Evolutionary conservation across 2,113 vertebrate species (phyloP).

Genomic region (Himantopus leucocephalus): DNA sequence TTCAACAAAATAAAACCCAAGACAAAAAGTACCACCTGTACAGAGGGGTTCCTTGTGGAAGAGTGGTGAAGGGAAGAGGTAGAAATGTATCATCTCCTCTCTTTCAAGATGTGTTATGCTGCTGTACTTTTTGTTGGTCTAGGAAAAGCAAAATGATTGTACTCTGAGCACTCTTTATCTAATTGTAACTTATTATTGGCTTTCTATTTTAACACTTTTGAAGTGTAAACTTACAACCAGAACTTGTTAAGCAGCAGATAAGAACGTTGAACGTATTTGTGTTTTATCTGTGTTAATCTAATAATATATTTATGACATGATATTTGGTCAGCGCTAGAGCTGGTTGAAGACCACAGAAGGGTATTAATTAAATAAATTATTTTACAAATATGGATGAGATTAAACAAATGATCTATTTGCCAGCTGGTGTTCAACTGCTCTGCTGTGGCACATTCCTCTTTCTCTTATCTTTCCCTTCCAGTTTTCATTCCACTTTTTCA

Average conservation of each 20-base stretch:
- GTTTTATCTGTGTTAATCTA: background rate
- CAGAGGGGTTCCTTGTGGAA: background rate
- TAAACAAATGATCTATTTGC: background rate
- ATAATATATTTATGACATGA: background rate
- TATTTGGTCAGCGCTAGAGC: background rate
- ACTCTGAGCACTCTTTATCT: background rate
- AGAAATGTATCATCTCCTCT: background rate
- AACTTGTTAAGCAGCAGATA: background rate
- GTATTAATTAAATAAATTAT: conserved; percentile 18
- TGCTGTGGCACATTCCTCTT: background rate
- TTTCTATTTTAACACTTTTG: background rate
- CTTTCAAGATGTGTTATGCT: background rate
- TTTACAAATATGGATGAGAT: background rate
- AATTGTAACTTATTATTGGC: background rate
- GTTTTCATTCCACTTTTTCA: background rate
- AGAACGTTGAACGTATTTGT: background rate
- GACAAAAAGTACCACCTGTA: background rate
- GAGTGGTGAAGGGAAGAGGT: background rate
- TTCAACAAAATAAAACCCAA: background rate
- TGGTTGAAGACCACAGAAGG: background rate
- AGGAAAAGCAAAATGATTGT: background rate
- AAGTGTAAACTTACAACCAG: background rate
- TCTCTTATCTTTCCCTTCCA: background rate
- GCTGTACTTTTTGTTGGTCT: background rate
- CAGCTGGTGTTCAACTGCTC: background rate